Conservation (phyloP, 2,888 invertebrate genomes). For the Calephelis perditalis region DNA sequence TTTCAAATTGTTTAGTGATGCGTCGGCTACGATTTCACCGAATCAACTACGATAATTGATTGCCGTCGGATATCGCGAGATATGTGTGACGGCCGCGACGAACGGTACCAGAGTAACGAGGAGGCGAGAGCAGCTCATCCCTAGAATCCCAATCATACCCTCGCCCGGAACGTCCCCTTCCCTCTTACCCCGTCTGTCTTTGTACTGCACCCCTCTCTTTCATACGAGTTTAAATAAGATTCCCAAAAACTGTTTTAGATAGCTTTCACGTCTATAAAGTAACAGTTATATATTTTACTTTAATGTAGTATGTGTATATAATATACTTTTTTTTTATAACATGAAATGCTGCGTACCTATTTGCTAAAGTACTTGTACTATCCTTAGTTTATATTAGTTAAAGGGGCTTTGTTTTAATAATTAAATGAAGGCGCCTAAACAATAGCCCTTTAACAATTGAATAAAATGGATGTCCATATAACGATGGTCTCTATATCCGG, state of each 20-base stretch:
- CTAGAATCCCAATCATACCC: constrained; percentile 76
- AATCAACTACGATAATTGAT: constrained; percentile 7
- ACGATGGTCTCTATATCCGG: constrained; percentile 8
- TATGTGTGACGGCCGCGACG: constrained; percentile 67
- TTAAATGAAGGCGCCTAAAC: constrained; percentile 54
- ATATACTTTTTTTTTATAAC: too few relatives aligned
- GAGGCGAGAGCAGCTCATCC: constrained; percentile 76
- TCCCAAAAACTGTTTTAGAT: constrained; percentile 3
- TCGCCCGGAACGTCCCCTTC: constrained; percentile 64
- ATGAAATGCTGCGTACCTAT: too few relatives aligned
- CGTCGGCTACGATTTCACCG: constrained; percentile 3
- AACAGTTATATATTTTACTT: too few relatives aligned
- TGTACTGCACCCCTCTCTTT: constrained; percentile 69
- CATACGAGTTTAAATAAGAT: constrained; percentile 41
- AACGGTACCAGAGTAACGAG: constrained; percentile 69
- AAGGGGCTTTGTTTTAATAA: constrained; percentile 18
- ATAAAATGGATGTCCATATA: not conserved
- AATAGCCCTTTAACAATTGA: constrained; percentile 59
- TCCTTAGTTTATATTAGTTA: not conserved
- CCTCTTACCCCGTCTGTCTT: constrained; percentile 58
- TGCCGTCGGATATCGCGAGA: constrained; percentile 34
- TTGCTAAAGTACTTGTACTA: too few relatives aligned
- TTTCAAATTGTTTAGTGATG: constrained; percentile 20
- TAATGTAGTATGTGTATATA: too few relatives aligned
- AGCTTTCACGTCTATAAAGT: not conserved